Conservation (phyloP, 2,797 vertebrate species). For the Enteromius unitaeniatus region DNA sequence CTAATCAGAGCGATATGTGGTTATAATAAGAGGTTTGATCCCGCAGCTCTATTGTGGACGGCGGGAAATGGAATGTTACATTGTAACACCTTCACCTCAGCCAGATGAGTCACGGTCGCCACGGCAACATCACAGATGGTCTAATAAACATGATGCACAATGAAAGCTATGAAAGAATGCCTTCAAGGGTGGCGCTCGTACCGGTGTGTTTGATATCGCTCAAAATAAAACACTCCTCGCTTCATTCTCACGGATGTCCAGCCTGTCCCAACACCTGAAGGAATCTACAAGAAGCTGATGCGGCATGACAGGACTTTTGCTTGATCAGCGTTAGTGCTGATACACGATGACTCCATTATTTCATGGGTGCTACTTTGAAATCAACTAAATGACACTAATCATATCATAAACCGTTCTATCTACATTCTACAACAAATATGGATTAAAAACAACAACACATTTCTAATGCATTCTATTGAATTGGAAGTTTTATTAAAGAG, state of each 20-base stretch:
- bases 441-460: not conserved
- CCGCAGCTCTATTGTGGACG: constrained; percentile 12
- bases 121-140: constrained; percentile 1
- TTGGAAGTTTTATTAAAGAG: not conserved
- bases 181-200: constrained; percentile 38
- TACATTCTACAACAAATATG: not conserved
- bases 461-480: not conserved
- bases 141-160: not conserved
- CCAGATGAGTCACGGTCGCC: constrained; percentile 26
- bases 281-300: not conserved
- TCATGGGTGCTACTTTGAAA: not conserved
- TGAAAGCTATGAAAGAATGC: constrained; percentile 38
- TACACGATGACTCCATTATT: not conserved
- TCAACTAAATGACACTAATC: not conserved
- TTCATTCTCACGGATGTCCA: not conserved
- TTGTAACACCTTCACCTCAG: not conserved
- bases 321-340: not conserved
- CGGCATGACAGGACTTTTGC: not conserved
- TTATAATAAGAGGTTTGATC: constrained; percentile 1
- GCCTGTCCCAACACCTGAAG: not conserved
- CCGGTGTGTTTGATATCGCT: not conserved
- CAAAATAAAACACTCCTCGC: constrained; percentile 18
- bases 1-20: not conserved
- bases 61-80: not conserved
- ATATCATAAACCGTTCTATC: not conserved